These are phyloP conservation scores for Hirtodrosophila duncani DNA, from an alignment of 2,888 invertebrate genomes.

Conservation along the genomic window DNA sequence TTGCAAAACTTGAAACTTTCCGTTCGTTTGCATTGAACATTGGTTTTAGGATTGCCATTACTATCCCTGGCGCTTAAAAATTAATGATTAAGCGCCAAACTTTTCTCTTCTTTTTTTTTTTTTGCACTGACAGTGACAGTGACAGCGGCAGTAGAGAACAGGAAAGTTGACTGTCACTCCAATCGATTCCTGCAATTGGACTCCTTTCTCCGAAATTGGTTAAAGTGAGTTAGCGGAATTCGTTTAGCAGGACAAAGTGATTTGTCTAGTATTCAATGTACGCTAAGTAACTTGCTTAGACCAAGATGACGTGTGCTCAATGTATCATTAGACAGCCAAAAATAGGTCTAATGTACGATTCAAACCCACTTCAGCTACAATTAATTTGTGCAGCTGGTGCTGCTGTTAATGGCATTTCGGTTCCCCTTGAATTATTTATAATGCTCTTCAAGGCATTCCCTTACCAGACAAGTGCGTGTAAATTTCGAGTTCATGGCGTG, in stretches of 20 bases:
- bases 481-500: too few species aligned
- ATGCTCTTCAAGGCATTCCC: slow-evolving; percentile 22
- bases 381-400: slow-evolving; percentile 38
- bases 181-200: too few species aligned
- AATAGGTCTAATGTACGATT: slow-evolving; percentile 7
- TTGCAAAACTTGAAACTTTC: slow-evolving; percentile 59
- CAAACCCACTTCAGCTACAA: slow-evolving; percentile 28
- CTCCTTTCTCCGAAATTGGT: slow-evolving; percentile 10
- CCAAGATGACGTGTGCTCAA: slow-evolving; percentile 36
- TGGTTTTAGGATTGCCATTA: slow-evolving; percentile 17
- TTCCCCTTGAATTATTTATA: slow-evolving; percentile 44
- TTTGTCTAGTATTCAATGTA: slow-evolving; percentile 30
- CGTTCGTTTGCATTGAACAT: slow-evolving; percentile 35
- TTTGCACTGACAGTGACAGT: slow-evolving; percentile 23
- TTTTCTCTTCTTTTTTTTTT: slow-evolving; percentile 21
- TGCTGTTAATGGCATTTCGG: slow-evolving; percentile 44
- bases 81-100: slow-evolving; percentile 53
- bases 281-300: slow-evolving; percentile 19
- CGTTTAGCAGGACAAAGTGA: too few species aligned
- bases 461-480: background rate
- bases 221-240: too few species aligned
- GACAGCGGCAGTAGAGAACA: slow-evolving; percentile 2
- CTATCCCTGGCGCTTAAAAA: slow-evolving; percentile 56
- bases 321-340: slow-evolving; percentile 38
- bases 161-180: too few species aligned